These are phyloP conservation scores for Clarias platycephalus DNA, from an alignment of 2,797 vertebrate species.

Conservation along the genomic window DNA sequence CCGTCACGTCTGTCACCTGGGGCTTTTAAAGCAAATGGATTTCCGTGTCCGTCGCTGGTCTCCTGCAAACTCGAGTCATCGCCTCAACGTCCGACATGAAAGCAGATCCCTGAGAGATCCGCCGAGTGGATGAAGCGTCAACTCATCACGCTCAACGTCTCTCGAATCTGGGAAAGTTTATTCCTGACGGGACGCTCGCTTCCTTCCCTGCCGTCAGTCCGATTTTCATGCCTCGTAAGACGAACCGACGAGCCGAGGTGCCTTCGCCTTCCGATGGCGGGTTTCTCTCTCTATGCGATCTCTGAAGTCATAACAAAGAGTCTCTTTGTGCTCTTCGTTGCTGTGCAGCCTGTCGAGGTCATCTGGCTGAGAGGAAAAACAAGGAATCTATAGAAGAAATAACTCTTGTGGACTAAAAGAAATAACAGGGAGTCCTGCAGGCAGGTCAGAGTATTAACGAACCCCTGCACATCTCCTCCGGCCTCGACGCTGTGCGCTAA, in stretches of 20 bases:
- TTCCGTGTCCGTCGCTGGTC: constrained; percentile 16
- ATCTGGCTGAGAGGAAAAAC: not conserved
- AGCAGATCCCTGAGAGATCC: not conserved
- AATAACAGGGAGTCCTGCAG: not conserved
- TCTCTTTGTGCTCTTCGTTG: not conserved
- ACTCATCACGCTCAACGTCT: not conserved
- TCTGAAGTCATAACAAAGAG: constrained; percentile 7
- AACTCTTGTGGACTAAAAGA: not conserved
- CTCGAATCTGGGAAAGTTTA: not conserved
- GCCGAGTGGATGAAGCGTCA: not conserved
- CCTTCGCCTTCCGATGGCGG: not conserved
- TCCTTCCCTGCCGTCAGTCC: not conserved
- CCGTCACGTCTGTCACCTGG: not conserved
- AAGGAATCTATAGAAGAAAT: not conserved
- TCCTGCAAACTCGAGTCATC: constrained; percentile 27
- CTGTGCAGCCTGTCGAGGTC: too few species aligned
- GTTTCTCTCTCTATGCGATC: constrained; percentile 17
- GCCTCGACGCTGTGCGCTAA: not conserved
- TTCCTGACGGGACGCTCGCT: constrained; percentile 19
- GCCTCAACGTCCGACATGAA: not conserved
- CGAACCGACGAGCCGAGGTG: not conserved
- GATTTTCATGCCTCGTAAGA: constrained; percentile 7
- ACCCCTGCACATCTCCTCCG: constrained; percentile 1
- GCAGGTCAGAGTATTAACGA: not conserved
- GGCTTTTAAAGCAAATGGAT: constrained; percentile 34